Percentiles rank a stretch among this genome's conserved stretches.
These are phyloP conservation scores for Papilio protenor DNA, from an alignment of 2,888 invertebrate species.

Conservation along the genomic window DNA sequence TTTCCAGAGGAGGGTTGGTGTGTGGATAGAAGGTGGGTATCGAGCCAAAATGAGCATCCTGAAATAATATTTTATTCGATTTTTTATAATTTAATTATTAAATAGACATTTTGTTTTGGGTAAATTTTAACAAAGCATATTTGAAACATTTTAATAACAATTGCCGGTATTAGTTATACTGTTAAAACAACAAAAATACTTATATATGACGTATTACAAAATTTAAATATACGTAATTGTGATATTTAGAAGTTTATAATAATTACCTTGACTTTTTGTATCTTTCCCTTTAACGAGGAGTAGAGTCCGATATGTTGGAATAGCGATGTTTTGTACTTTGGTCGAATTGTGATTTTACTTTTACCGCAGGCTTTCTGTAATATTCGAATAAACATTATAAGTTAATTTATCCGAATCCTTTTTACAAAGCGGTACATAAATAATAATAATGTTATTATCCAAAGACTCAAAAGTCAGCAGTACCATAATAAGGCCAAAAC, in stretches of 20 bases:
- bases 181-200: too few relatives aligned
- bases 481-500: too few relatives aligned
- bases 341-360: conserved; percentile 90
- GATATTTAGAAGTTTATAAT: neutral
- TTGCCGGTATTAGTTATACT: too few relatives aligned
- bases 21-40: conserved; percentile 91
- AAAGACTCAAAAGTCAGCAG: too few relatives aligned
- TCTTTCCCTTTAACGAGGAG: conserved; percentile 97
- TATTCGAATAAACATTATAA: conserved; percentile 41
- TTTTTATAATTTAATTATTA: neutral
- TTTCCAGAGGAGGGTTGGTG: conserved; percentile 88
- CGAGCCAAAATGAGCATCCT: conserved; percentile 96
- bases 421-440: too few relatives aligned
- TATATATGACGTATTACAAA: too few relatives aligned
- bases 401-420: conserved; percentile 2
- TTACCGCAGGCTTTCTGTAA: conserved; percentile 93
- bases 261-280: conserved; percentile 95
- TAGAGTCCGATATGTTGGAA: conserved; percentile 98
- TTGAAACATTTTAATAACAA: neutral
- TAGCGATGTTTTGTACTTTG: conserved; percentile 94
- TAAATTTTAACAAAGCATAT: neutral
- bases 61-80: conserved; percentile 51
- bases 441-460: too few relatives aligned
- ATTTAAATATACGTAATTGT: neutral
- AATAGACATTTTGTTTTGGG: too few relatives aligned